Evolutionary conservation across 30 jellyfish, hydroid and myxozoan genomes (phyloP), one percentile per base, ranked within the genome.

Genomic region (Hydractinia echinata): DNA sequence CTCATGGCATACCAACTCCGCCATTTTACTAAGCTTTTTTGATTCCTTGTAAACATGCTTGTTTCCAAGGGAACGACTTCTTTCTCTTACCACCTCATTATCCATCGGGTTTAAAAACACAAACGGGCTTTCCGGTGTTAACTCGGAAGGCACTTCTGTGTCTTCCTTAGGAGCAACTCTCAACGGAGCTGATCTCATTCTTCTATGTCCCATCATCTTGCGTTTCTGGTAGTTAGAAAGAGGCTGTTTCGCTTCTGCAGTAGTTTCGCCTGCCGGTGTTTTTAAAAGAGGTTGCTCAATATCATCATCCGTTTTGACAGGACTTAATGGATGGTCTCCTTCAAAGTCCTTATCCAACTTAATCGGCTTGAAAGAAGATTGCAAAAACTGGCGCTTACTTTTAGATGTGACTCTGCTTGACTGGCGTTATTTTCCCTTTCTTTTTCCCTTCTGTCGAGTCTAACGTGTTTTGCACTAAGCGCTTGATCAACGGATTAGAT

Each of bases 1-100:
- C 18, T 88, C 96, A 66, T 92, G 85, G 86, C 96, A 87, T 1
- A 92, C 90, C 79, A 69, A 61, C 82, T 92, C 96, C 16, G 98
- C 98, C 55, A 92, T 77, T 62, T 87, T 71, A 6, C 87, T 79
- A n/a, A 92, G 77, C 69, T 83, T 94, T 66, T 84, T 91, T 60
- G 84, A 94, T 39, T 85, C 94, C 53, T 82, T 82, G 19, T 53
- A 44, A 14, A 73, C 85, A 61, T 55, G 15, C 53, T 51, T 21
- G 55, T 84, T 54, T 5, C 93, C 88, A 52, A 83, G 87, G 10
- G 98, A 92, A 18, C 76, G 85, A 64, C 96, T 88, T 55, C 96
- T 61, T 5, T 54, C 67, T 19, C 96, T 60, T 44, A 56, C 44
- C 8, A 55, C 19, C 48, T 18, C 86, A 7, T 14, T 82, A 54